A percentile compares a stretch with the other conserved stretches of the same genome.
Conservation (phyloP, 2,888 invertebrate genomes). For the Xylocampa areola region DNA sequence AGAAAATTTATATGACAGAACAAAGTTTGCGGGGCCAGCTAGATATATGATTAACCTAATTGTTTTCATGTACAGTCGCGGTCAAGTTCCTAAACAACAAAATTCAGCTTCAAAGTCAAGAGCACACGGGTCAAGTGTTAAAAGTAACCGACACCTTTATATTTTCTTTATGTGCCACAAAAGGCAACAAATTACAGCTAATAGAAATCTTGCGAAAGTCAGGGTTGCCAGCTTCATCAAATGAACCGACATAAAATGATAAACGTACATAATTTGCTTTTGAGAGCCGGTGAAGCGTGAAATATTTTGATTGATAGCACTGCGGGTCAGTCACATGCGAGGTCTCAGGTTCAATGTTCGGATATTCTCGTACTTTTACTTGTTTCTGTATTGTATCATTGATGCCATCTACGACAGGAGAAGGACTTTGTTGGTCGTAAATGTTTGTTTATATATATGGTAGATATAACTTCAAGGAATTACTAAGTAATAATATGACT, state of each 20-base stretch:
- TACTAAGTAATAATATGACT: not conserved
- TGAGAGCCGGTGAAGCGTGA: constrained; percentile 56
- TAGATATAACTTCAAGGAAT: not conserved
- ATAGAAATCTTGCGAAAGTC: constrained; percentile 67
- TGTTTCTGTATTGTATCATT: constrained; percentile 29
- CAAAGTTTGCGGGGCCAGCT: too few relatives aligned
- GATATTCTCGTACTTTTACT: constrained; percentile 43
- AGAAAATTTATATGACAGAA: too few relatives aligned
- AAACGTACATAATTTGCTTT: constrained; percentile 50
- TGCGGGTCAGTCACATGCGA: constrained; percentile 47
- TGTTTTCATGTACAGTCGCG: constrained; percentile 12
- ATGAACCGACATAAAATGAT: constrained; percentile 44
- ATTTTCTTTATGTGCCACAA: constrained; percentile 39
- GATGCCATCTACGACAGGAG: constrained; percentile 35
- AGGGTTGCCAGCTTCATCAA: constrained; percentile 56
- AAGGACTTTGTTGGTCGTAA: constrained; percentile 30
- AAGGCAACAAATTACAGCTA: constrained; percentile 36
- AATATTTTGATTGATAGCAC: constrained; percentile 66
- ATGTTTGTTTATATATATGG: not conserved
- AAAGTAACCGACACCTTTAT: constrained; percentile 35
- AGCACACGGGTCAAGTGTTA: constrained; percentile 12
- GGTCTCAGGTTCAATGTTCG: constrained; percentile 68
- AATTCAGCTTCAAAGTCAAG: constrained; percentile 37
- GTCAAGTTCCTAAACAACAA: constrained; percentile 19
- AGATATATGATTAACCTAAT: not conserved